These are phyloP conservation scores for Stegodyphus dumicola DNA, from an alignment of 1,140 invertebrate species.

Conservation along the genomic window DNA sequence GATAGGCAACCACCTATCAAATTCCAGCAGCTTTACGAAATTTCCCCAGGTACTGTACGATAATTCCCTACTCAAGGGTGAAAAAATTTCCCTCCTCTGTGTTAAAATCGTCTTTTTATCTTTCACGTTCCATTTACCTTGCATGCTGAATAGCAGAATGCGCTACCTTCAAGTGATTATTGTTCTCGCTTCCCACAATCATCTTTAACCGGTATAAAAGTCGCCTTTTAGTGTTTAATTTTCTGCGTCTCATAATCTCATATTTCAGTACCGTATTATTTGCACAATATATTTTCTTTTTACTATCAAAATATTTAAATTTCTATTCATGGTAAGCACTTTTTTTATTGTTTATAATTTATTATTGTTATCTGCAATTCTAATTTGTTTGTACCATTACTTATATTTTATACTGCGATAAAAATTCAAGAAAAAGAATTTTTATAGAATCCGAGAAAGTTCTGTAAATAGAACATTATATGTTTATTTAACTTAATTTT, in stretches of 20 bases:
- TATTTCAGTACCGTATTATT: background rate
- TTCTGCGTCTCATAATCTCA: background rate
- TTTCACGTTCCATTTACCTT: constrained; percentile 7
- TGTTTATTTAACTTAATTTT: too few relatives aligned
- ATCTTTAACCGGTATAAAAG: background rate
- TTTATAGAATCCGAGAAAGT: too few relatives aligned
- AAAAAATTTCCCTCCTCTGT: constrained; percentile 1
- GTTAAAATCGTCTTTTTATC: background rate
- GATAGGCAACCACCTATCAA: too few relatives aligned
- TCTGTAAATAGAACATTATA: too few relatives aligned
- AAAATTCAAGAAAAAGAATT: too few relatives aligned
- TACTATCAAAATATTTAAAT: background rate
- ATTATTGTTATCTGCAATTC: too few relatives aligned
- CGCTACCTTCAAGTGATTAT: constrained; percentile 3
- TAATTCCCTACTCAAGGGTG: background rate
- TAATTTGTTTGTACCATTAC: too few relatives aligned
- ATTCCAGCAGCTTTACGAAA: background rate
- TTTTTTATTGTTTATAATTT: too few relatives aligned
- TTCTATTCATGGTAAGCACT: background rate
- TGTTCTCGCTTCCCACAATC: constrained; percentile 21
- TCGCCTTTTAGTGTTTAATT: background rate
- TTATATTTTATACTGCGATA: too few relatives aligned
- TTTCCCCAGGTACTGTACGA: background rate
- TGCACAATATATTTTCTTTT: background rate
- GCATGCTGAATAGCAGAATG: constrained; percentile 1